These are phyloP conservation scores for Chaetorhynchus papuensis DNA, from an alignment of 2,113 vertebrate species.

Conservation along the genomic window DNA sequence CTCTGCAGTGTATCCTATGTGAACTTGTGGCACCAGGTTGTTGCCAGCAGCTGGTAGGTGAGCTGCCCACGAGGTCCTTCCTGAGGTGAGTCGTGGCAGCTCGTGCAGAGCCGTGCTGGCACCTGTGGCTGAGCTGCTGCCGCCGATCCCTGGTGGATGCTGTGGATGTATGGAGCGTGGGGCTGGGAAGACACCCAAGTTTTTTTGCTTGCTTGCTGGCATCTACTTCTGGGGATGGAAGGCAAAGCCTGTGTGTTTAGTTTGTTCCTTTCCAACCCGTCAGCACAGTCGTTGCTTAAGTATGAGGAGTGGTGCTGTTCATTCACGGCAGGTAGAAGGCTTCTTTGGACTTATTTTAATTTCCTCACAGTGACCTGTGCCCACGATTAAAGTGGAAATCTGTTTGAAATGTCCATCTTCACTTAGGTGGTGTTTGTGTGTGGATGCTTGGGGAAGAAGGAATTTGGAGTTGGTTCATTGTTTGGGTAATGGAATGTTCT, in stretches of 20 bases:
- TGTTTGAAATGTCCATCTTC: background rate
- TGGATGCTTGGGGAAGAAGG: background rate
- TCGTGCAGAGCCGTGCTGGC: background rate
- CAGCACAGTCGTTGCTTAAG: background rate
- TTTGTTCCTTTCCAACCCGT: background rate
- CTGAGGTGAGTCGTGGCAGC: background rate
- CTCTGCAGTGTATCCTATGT: fast-evolving
- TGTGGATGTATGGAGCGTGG: background rate
- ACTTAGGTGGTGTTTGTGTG: background rate
- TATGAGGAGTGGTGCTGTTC: background rate
- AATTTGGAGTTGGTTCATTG: background rate
- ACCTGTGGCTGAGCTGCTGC: background rate
- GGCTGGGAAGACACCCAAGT: background rate
- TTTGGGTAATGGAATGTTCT: background rate
- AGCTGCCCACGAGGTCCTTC: background rate
- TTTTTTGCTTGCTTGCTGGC: background rate
- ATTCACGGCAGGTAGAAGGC: background rate
- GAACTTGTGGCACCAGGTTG: background rate
- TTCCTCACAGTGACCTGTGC: background rate
- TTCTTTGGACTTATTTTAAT: background rate
- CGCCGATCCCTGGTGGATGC: background rate
- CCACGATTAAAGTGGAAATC: background rate
- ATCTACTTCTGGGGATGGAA: background rate
- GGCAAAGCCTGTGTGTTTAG: background rate
- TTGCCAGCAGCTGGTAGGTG: background rate